phyloP scores from a whole-genome alignment of 2,113 vertebrate genomes.

The Brevimyrus niger region DNA sequence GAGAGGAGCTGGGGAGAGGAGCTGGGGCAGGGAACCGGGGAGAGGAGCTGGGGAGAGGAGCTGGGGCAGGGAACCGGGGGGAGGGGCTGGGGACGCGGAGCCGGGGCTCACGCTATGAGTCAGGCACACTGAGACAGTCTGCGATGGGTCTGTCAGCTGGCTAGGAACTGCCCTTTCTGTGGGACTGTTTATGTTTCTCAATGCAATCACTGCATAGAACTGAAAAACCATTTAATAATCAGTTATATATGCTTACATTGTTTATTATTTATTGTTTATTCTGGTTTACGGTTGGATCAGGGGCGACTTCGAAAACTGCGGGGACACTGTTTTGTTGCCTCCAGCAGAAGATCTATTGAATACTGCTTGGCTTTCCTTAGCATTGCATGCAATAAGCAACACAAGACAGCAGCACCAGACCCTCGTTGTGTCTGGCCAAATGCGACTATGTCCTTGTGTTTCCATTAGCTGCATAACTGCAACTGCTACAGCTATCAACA shows the following conservation, averaged over 20 bases:
- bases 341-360: not conserved
- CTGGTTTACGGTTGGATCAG: not conserved
- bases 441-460: not conserved
- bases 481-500: not conserved
- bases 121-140: not conserved
- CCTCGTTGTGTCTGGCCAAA: not conserved
- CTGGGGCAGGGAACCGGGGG: too few species aligned
- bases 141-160: not conserved
- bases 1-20: too few species aligned
- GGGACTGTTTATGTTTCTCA: not conserved
- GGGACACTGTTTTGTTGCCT: not conserved
- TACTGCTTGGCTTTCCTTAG: not conserved
- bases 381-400: not conserved
- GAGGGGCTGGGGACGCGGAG: slow-evolving; percentile 41
- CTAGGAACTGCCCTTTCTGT: not conserved
- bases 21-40: too few species aligned
- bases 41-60: too few species aligned
- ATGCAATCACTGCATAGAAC: not conserved
- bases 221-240: not conserved
- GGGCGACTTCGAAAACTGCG: not conserved
- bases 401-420: not conserved
- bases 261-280: not conserved
- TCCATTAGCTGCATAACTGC: not conserved
- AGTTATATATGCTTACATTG: not conserved
- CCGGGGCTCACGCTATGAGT: not conserved